Evolutionary conservation across 2,113 vertebrate species (phyloP), one percentile per base, ranked within the genome.

Genomic region (Scartelaos histophorus): DNA sequence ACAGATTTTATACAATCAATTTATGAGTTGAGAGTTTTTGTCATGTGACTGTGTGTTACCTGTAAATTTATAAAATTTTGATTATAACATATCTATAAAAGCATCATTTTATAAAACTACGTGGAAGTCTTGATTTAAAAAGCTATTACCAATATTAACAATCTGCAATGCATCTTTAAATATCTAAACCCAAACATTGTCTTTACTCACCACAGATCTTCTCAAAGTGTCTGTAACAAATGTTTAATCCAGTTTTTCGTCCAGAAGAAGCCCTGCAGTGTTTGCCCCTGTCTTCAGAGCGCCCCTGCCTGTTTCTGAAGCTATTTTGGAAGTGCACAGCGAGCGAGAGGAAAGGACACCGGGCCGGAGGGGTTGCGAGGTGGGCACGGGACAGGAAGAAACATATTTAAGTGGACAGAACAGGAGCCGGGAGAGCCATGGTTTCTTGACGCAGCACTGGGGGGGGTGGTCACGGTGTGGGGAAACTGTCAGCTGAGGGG

Each of bases 261-360:
- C 70, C 1, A 57, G 70, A 70, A 71, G 65, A 60, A 81, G 84
- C 75, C 75, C 69, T 67, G 4, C 78, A 74, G 78, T 83, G 73
- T 80, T 71, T 76, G 78, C 79, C 54, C 81, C 73, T 76, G 75
- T 76, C 69, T 75, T 73, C 66, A 72, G 73, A 81, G 85, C 81
- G 81, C 75, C 82, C 79, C 19, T 4, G 73, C 56, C 70, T 71
- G 73, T 74, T 38, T 38, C 82, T 85, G 84, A 24, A 73, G 56
- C 88, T 92, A 92, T 90, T 89, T 90, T 83, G 82, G 78, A 46
- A 65, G 46, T 38, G 45, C 75, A 69, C 29, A 22, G 67, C n/a
- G 60, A 67, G 66, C 49, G 70, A 69, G 67, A 61, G 79, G 75
- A 77, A 49, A 74, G 80, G 69, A 73, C 53, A 4, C 11, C 34